These are phyloP conservation scores for Eulemur rubriventer DNA, from an alignment of 2,797 vertebrate genomes.

Conservation along the genomic window DNA sequence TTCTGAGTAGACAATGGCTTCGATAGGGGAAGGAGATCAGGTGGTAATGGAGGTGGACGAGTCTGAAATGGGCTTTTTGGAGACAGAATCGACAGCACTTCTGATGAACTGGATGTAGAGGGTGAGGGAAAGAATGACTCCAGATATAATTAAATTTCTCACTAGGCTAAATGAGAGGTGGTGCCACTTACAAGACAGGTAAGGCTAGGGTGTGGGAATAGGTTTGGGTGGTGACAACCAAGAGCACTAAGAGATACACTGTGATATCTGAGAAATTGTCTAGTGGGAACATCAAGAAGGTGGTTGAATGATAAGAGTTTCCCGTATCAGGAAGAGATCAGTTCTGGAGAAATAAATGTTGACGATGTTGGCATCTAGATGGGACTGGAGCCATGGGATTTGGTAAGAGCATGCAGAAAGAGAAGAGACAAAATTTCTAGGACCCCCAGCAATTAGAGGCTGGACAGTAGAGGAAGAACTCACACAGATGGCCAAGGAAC, in stretches of 20 bases:
- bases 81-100: neutral
- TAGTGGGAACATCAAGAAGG: neutral
- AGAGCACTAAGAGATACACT: neutral
- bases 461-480: neutral
- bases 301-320: neutral
- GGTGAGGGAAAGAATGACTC: neutral
- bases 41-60: neutral
- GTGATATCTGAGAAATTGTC: neutral
- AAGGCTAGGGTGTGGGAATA: neutral
- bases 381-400: neutral
- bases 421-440: neutral
- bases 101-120: neutral
- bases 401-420: neutral
- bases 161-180: neutral
- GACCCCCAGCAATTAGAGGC: neutral
- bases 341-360: neutral
- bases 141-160: neutral
- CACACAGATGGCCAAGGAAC: neutral
- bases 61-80: neutral
- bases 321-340: conserved; percentile 20
- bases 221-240: neutral
- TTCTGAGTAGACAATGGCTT: neutral
- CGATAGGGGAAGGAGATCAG: neutral
- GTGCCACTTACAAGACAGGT: neutral
- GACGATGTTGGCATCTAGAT: neutral